These are phyloP conservation scores for Drosophila affinis DNA, from an alignment of 2,888 invertebrate genomes.

Conservation along the genomic window DNA sequence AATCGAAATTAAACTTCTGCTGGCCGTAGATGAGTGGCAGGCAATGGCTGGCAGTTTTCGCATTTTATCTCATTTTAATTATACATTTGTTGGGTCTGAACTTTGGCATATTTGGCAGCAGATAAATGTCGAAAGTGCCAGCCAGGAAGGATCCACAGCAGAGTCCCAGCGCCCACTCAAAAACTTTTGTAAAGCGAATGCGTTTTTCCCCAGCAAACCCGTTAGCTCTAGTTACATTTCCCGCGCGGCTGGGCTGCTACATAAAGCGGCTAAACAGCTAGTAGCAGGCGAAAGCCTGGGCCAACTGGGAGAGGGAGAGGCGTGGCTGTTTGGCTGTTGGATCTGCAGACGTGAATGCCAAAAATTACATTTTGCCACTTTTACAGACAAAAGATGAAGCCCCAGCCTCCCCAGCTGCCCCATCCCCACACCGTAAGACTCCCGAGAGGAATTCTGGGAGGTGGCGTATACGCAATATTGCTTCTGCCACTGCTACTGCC, in stretches of 20 bases:
- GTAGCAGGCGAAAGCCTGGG: conserved; percentile 2
- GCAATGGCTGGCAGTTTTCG: background rate
- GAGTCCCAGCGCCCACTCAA: background rate
- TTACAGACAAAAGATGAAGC: conserved; percentile 69
- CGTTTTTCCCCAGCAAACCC: conserved; percentile 31
- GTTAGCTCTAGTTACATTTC: conserved; percentile 54
- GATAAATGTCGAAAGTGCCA: background rate
- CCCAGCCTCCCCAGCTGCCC: conserved; percentile 11
- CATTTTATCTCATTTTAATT: background rate
- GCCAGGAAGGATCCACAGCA: background rate
- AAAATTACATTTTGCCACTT: conserved; percentile 79
- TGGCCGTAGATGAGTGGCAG: background rate
- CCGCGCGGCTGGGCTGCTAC: conserved; percentile 45
- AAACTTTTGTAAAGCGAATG: background rate
- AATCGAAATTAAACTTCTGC: background rate
- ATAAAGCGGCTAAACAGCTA: conserved; percentile 30
- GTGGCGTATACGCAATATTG: conserved; percentile 69
- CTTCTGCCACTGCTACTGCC: conserved; percentile 7
- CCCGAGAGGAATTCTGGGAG: conserved; percentile 21
- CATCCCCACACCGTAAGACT: conserved; percentile 25
- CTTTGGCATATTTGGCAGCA: background rate
- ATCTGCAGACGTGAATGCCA: conserved; percentile 64
- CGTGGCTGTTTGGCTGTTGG: conserved; percentile 16
- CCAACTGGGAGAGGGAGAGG: conserved; percentile 32
- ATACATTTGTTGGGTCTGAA: background rate